phyloP scores from a whole-genome alignment of 30 jellyfish, hydroid and myxozoan species.

The Aurelia sp. region DNA sequence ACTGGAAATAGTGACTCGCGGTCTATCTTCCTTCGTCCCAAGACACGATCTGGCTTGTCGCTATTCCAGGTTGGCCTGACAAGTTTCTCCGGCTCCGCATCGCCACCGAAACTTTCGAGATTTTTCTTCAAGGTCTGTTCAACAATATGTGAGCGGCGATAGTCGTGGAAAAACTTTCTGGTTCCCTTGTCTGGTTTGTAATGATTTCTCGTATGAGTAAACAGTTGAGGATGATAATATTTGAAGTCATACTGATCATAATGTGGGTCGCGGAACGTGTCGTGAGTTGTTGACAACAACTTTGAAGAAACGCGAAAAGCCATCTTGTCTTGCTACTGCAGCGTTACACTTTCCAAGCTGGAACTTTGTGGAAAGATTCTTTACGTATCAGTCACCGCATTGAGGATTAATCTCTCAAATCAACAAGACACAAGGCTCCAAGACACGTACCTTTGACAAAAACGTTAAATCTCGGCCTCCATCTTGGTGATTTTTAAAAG shows the following conservation, averaged over 20 bases:
- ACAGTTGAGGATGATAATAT: constrained; percentile 74
- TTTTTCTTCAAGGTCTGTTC: constrained; percentile 66
- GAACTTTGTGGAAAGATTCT: too few relatives aligned
- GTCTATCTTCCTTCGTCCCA: constrained; percentile 76
- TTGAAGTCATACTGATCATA: constrained; percentile 50
- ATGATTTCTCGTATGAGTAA: constrained; percentile 29
- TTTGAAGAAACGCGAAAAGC: constrained; percentile 72
- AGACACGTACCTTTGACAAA: too few relatives aligned
- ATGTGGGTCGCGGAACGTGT: constrained; percentile 62
- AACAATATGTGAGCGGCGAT: constrained; percentile 59
- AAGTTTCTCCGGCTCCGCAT: background rate
- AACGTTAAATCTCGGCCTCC: too few relatives aligned
- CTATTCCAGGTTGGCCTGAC: constrained; percentile 74
- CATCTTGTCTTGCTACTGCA: constrained; percentile 5
- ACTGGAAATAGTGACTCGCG: constrained; percentile 81
- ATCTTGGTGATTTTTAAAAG: too few relatives aligned
- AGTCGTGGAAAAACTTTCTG: constrained; percentile 63
- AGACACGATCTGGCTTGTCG: constrained; percentile 77
- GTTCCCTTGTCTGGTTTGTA: constrained; percentile 77
- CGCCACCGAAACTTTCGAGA: constrained; percentile 13
- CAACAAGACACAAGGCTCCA: too few relatives aligned
- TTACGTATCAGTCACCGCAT: too few relatives aligned
- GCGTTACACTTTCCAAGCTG: too few relatives aligned
- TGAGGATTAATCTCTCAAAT: background rate
- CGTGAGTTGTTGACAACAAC: constrained; percentile 73